These are phyloP conservation scores for Gallinago nigripennis DNA, from an alignment of 2,797 vertebrate species.

Conservation along the genomic window DNA sequence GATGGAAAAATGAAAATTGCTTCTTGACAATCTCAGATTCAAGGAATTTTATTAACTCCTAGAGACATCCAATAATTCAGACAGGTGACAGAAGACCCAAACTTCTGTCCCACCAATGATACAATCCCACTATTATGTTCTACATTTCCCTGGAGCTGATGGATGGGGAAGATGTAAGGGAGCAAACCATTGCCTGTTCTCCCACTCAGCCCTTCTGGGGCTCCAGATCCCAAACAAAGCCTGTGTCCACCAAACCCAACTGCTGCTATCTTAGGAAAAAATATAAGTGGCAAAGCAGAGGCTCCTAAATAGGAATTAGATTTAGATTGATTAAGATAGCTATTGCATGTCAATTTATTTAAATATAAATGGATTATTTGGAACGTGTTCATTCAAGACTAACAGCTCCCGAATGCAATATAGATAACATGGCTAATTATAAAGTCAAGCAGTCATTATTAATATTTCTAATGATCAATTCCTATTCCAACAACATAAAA, in stretches of 20 bases:
- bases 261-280: not conserved
- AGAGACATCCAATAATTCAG: not conserved
- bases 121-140: not conserved
- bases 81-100: not conserved
- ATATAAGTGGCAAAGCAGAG: not conserved
- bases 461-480: constrained; percentile 56
- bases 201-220: not conserved
- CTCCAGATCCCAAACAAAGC: not conserved
- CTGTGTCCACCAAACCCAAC: not conserved
- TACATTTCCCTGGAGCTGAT: not conserved
- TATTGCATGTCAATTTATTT: constrained; percentile 26
- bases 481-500: constrained; percentile 50
- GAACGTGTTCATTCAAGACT: constrained; percentile 43
- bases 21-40: not conserved
- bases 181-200: not conserved
- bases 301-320: constrained; percentile 2
- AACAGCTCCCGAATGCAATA: constrained; percentile 31
- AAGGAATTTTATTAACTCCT: not conserved
- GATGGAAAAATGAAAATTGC: not conserved
- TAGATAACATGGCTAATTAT: constrained; percentile 49
- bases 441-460: constrained; percentile 58
- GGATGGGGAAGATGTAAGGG: not conserved
- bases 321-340: constrained; percentile 45
- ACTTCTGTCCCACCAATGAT: not conserved
- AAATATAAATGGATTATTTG: constrained; percentile 59